Evolutionary conservation across 1,140 invertebrate genomes (phyloP).

Genomic region (Apis cerana): DNA sequence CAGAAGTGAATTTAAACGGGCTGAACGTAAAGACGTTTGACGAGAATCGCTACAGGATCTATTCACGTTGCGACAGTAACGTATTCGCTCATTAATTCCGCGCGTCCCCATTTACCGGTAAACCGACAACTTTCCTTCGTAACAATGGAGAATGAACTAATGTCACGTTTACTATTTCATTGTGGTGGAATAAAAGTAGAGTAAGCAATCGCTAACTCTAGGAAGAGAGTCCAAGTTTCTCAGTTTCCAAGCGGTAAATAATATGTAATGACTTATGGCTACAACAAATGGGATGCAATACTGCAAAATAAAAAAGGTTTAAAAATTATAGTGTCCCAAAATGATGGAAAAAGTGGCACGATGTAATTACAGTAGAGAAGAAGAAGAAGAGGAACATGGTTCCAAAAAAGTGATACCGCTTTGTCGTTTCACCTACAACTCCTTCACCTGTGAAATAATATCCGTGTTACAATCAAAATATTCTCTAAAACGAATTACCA

Average conservation of each 20-base stretch:
- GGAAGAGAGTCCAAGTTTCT: background rate
- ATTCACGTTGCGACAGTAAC: background rate
- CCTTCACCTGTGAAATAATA: no score
- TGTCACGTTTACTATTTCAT: conserved; percentile 15
- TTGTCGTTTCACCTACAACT: no score
- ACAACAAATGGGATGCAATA: background rate
- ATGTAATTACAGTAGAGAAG: no score
- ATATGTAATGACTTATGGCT: background rate
- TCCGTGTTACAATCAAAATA: no score
- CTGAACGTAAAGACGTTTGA: background rate
- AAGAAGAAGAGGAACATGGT: no score
- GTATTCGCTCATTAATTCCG: conserved; percentile 9
- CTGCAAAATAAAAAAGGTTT: background rate
- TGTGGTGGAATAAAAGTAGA: background rate
- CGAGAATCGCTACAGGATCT: background rate
- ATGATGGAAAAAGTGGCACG: no score
- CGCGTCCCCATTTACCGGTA: conserved; percentile 32
- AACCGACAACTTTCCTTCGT: conserved; percentile 26
- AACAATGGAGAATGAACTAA: conserved; percentile 46
- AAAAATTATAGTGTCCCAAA: background rate
- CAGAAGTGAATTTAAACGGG: background rate
- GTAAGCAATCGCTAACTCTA: background rate
- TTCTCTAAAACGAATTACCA: no score
- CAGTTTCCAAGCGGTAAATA: background rate
- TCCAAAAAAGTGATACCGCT: no score